Conservation (phyloP, 2,797 vertebrate species). For the Neopelma chrysocephalum region DNA sequence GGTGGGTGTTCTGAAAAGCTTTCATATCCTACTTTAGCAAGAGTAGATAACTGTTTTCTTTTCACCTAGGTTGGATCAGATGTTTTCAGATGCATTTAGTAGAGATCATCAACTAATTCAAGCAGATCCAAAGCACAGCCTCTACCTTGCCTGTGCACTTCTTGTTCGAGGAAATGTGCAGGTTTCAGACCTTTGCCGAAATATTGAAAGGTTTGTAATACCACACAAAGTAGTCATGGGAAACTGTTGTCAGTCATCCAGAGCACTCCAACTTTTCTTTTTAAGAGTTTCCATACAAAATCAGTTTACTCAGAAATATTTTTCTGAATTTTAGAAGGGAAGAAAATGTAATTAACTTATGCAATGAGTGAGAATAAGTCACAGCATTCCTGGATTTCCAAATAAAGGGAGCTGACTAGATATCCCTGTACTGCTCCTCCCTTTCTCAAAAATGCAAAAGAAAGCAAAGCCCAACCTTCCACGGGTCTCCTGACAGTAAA, state of each 20-base stretch:
- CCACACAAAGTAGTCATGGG: background rate
- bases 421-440: background rate
- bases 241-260: background rate
- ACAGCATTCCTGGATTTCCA: background rate
- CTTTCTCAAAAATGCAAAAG: background rate
- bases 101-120: slow-evolving; percentile 93
- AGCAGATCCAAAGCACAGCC: slow-evolving; percentile 87
- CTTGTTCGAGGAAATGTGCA: slow-evolving; percentile 92
- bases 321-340: background rate
- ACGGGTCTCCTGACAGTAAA: background rate
- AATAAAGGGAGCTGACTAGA: background rate
- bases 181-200: slow-evolving; percentile 93
- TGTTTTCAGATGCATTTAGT: slow-evolving; percentile 96
- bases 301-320: background rate
- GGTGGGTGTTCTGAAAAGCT: background rate
- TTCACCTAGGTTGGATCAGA: slow-evolving; percentile 88
- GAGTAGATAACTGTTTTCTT: background rate
- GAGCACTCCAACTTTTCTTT: background rate
- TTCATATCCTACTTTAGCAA: background rate
- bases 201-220: slow-evolving; percentile 89
- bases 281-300: background rate
- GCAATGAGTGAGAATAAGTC: background rate
- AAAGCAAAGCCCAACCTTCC: background rate
- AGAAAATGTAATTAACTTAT: background rate
- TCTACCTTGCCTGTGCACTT: slow-evolving; percentile 94